These are phyloP conservation scores for Deroplatys truncata DNA, from an alignment of 2,888 invertebrate species.

Conservation along the genomic window DNA sequence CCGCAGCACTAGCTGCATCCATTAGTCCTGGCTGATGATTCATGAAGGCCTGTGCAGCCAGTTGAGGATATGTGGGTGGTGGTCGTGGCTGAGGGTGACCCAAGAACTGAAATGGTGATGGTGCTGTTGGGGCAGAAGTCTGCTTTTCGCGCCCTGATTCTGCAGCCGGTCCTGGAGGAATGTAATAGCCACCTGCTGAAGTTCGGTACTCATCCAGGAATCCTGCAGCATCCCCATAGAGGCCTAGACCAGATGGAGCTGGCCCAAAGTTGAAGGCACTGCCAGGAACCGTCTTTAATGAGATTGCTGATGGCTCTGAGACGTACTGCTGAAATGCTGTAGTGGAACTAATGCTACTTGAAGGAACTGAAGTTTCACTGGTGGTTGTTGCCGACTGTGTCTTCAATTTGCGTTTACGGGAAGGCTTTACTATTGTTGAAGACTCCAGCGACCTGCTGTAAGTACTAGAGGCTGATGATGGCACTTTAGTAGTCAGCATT, in stretches of 20 bases:
- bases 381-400: slow-evolving; percentile 17
- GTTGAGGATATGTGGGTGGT: slow-evolving; percentile 57
- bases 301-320: slow-evolving; percentile 47
- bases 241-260: slow-evolving; percentile 55
- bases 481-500: slow-evolving; percentile 12
- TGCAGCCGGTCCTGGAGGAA: slow-evolving; percentile 38
- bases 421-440: slow-evolving; percentile 26
- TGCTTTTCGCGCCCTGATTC: slow-evolving; percentile 40
- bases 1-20: slow-evolving; percentile 52
- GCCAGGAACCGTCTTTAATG: slow-evolving; percentile 62
- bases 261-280: slow-evolving; percentile 83
- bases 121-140: slow-evolving; percentile 45
- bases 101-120: slow-evolving; percentile 42
- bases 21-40: slow-evolving; percentile 48
- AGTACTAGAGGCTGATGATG: not conserved
- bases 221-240: slow-evolving; percentile 61
- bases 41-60: slow-evolving; percentile 41
- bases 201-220: slow-evolving; percentile 67
- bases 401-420: slow-evolving; percentile 31
- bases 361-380: not conserved
- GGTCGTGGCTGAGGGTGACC: slow-evolving; percentile 48
- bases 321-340: slow-evolving; percentile 59
- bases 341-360: slow-evolving; percentile 18
- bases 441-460: slow-evolving; percentile 15
- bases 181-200: slow-evolving; percentile 57